A percentile compares a stretch with the other conserved stretches of the same genome.
Evolutionary conservation across 2,888 invertebrate species (phyloP).

Genomic region (Pseudococcus viburni): DNA sequence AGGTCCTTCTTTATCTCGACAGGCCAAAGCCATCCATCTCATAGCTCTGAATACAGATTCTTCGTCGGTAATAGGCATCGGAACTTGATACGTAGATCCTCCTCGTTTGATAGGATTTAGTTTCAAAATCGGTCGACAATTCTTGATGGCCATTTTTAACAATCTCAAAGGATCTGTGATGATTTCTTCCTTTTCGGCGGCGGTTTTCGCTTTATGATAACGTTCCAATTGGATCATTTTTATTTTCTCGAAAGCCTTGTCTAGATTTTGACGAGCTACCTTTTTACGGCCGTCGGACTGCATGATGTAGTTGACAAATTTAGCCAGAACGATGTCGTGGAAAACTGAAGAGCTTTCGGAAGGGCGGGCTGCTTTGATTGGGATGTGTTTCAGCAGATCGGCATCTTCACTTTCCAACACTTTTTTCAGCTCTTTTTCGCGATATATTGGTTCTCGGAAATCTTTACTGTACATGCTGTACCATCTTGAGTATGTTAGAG

Average conservation of each 20-base stretch:
- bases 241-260: conserved; percentile 83
- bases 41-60: conserved; percentile 86
- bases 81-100: conserved; percentile 92
- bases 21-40: conserved; percentile 90
- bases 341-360: conserved; percentile 82
- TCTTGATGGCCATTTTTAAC: conserved; percentile 84
- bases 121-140: conserved; percentile 85
- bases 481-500: not conserved
- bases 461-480: conserved; percentile 72
- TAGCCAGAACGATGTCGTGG: conserved; percentile 81
- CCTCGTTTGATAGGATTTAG: conserved; percentile 85
- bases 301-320: conserved; percentile 89
- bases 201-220: conserved; percentile 80
- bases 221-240: conserved; percentile 87
- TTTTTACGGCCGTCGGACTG: conserved; percentile 80
- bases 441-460: conserved; percentile 78
- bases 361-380: conserved; percentile 82
- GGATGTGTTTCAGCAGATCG: conserved; percentile 76
- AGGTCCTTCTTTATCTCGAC: conserved; percentile 82
- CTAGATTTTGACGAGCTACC: conserved; percentile 80
- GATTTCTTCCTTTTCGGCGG: conserved; percentile 78
- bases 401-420: conserved; percentile 77
- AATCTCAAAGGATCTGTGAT: conserved; percentile 83
- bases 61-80: conserved; percentile 85
- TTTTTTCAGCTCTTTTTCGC: conserved; percentile 77